Conservation (phyloP, 2,888 invertebrate genomes). For the Lymantria monacha region DNA sequence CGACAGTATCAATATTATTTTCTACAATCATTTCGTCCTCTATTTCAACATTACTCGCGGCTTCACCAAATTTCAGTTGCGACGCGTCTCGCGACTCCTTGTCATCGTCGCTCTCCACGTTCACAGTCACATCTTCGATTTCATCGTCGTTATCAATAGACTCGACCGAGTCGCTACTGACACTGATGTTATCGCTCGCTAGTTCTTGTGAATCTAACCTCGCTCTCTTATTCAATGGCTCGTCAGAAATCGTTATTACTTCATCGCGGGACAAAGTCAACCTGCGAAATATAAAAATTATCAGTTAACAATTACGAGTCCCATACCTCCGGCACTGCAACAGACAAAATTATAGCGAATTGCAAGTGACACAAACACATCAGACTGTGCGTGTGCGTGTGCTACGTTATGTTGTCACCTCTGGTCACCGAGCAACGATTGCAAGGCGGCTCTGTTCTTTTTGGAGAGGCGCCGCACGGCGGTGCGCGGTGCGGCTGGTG, state of each 20-base stretch:
- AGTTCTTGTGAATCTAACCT: conserved; percentile 38
- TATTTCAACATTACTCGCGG: conserved; percentile 4
- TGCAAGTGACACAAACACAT: no score
- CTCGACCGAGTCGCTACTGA: conserved; percentile 58
- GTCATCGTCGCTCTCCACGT: not conserved
- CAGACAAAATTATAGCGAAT: no score
- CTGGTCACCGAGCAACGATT: conserved; percentile 51
- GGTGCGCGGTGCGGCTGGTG: conserved; percentile 8
- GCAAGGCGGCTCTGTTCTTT: conserved; percentile 57
- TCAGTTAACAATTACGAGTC: no score
- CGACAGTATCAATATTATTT: not conserved
- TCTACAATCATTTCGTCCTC: not conserved
- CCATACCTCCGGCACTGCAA: no score
- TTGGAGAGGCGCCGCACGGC: conserved; percentile 34
- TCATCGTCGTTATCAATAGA: conserved; percentile 60
- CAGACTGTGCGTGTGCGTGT: no score
- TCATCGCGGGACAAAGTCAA: conserved; percentile 35
- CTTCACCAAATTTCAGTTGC: conserved; percentile 7
- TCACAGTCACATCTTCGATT: conserved; percentile 28
- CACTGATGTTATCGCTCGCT: conserved; percentile 54
- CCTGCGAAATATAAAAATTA: conserved; percentile 33
- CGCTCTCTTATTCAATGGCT: conserved; percentile 53
- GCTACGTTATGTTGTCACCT: conserved; percentile 35
- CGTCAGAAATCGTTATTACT: conserved; percentile 50
- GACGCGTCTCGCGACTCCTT: not conserved